A percentile compares a stretch with the other conserved stretches of the same genome.
Conservation (phyloP, 2,797 vertebrate species). For the Neomorphus geoffroyi region DNA sequence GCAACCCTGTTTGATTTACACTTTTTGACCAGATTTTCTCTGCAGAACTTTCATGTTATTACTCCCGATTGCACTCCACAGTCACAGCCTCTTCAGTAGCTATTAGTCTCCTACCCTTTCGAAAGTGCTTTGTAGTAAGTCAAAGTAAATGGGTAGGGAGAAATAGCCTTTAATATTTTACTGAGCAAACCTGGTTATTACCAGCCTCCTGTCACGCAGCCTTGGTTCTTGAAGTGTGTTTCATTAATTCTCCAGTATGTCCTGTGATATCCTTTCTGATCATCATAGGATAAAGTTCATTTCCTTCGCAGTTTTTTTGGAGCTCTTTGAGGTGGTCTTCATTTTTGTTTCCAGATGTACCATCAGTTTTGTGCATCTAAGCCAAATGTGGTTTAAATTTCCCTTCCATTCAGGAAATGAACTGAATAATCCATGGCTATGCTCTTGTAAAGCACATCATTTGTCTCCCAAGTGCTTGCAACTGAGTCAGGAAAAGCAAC, state of each 20-base stretch:
- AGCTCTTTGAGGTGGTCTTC: slow-evolving; percentile 55
- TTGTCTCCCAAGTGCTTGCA: slow-evolving; percentile 25
- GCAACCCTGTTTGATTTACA: slow-evolving; percentile 1
- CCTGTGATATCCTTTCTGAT: slow-evolving; percentile 39
- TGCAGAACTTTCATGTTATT: not conserved
- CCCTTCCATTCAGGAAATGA: slow-evolving; percentile 48
- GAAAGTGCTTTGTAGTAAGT: slow-evolving; percentile 25
- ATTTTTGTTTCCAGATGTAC: slow-evolving; percentile 59
- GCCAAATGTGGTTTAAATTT: slow-evolving; percentile 57
- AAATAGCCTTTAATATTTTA: slow-evolving; percentile 53
- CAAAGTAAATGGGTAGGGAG: slow-evolving; percentile 34
- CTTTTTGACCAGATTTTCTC: slow-evolving; percentile 30
- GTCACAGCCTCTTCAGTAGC: slow-evolving; percentile 3
- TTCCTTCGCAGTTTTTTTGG: slow-evolving; percentile 55
- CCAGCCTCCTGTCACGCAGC: slow-evolving; percentile 5
- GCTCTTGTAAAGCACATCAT: slow-evolving; percentile 33
- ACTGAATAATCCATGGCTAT: slow-evolving; percentile 24
- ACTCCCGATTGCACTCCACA: slow-evolving; percentile 18
- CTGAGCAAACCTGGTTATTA: slow-evolving; percentile 24
- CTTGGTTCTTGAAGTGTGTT: slow-evolving; percentile 33
- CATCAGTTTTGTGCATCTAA: slow-evolving; percentile 20
- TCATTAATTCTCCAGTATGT: slow-evolving; percentile 55
- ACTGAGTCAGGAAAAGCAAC: not conserved
- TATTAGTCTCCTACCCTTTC: slow-evolving; percentile 24
- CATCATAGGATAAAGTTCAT: slow-evolving; percentile 24